Evolutionary conservation across 2,113 vertebrate species (phyloP).

Genomic region (Oxyura jamaicensis): DNA sequence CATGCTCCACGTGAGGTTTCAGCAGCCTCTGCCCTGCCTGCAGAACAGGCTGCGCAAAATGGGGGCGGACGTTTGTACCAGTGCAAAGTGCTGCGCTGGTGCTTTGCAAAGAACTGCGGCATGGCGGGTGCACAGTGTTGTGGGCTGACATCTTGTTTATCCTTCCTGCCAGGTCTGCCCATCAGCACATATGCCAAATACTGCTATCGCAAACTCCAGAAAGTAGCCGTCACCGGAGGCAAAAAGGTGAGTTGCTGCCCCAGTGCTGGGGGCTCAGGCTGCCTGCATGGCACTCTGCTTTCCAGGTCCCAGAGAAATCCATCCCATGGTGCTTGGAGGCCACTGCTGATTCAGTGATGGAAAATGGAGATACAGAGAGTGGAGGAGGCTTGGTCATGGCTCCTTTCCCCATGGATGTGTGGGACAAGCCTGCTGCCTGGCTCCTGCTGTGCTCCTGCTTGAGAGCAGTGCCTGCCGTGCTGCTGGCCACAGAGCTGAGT

Average conservation of each 20-base stretch:
- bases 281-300: rapidly evolving
- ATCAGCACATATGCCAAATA: constrained; percentile 90
- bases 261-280: not conserved
- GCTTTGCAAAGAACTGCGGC: not conserved
- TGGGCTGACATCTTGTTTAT: not conserved
- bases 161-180: constrained; percentile 78
- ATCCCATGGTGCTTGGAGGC: not conserved
- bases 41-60: not conserved
- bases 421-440: not conserved
- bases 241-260: constrained; percentile 83
- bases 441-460: not conserved
- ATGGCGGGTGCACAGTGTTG: rapidly evolving
- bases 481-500: not conserved
- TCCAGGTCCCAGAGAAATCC: not conserved
- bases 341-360: not conserved
- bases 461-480: not conserved
- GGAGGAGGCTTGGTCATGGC: not conserved
- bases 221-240: constrained; percentile 87
- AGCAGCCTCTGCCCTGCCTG: not conserved
- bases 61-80: not conserved
- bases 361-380: rapidly evolving
- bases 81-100: not conserved
- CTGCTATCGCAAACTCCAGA: constrained; percentile 90
- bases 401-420: rapidly evolving
- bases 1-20: rapidly evolving